Base-by-base conservation (phyloP, 2,888 invertebrate species). In the Amitus sp. region DNA sequence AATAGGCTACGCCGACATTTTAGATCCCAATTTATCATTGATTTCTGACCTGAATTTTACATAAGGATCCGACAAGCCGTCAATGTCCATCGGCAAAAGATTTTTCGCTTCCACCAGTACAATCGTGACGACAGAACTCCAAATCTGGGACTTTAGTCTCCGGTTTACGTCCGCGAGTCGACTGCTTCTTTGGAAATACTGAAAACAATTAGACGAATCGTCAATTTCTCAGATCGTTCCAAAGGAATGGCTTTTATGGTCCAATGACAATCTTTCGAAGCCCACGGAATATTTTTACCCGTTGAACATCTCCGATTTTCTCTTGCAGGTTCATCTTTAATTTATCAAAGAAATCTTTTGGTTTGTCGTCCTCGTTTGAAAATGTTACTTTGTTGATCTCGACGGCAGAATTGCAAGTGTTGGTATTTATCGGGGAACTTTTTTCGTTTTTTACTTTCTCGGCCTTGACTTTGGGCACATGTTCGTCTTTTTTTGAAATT, bases 31-130 rank as follows among this genome's bases (percentile, higher is more conserved):
- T 33, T 33, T 33, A 3, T 9, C 10, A 33, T 3, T 5, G 12
- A 15, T 43, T 43, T 20, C 46, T 55, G 79, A 94, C 94, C 94
- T 92, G 86, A 99, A 97, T 85, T 97, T 98, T 79, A 95, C 95
- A 82, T 95, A 97, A 52, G 96, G 95, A 82, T 97, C 96, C 70
- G 91, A 93, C 62, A 93, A 88, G 66, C 95, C 91, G 74, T 95
- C 95, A 70, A 93, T 87, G 78, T 95, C 94, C 88, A 94, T 92
- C 0, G 93, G 89, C 1, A 92, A 88, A 56, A 98, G 87, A 79
- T 95, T 93, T 84, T 91, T 94, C 9, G 96, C 98, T 83, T 98
- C 97, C 18, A 98, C 94, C 67, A 99, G 86, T n/a, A 98, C 92
- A 71, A 98, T 94, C 59, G 97, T 33, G 2, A 1, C 33, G 5